Base-by-base conservation (phyloP, 64 coral and sea anemone species). In the Stylophora pistillata region DNA sequence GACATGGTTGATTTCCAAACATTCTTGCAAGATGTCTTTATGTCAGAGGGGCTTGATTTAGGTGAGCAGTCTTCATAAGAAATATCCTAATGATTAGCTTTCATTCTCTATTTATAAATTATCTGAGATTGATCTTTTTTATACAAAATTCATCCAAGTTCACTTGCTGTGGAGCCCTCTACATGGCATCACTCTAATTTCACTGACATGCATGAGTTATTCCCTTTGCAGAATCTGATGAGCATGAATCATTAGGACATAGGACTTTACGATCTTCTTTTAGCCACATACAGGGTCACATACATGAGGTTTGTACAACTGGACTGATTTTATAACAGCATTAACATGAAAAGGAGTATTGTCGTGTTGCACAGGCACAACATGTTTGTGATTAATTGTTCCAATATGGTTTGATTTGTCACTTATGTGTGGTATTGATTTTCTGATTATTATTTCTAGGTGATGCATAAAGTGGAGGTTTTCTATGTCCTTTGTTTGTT, bases 401-500 rank as follows among this genome's bases (percentile, higher is more conserved):
- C n/a, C 9, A 17, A 77, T 10, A 2, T 32, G 18, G 13, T 30
- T 47, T 33, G 5, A 47, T 74, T 14, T 47, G 10, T 74, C 29
- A 30, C 25, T 74, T 1, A 53, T 1, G 27, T 26, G 15, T 15
- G 18, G n/a, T 79, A 18, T 1, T 77, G 27, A 28, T 68, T 28
- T 69, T 13, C 69, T 20, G n/a, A 4, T n/a, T n/a, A n/a, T n/a
- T 5, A 26, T 80, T 89, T 37, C 7, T 54, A 98, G 61, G 69
- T 98, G 4, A 94, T 98, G 30, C 88, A 92, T 25, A 98, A 98
- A 83, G 96, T 98, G 29, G 96, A 98, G 53, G 96, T 94, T 12
- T 92, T 98, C 74, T 98, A 94, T 78, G 89, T 98, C 56, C 66
- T 98, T 2, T 98, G 96, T 92, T 74, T 98, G 47, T 94, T 98